phyloP scores from a whole-genome alignment of 2,113 vertebrate genomes.

The Actenoides hombroni region DNA sequence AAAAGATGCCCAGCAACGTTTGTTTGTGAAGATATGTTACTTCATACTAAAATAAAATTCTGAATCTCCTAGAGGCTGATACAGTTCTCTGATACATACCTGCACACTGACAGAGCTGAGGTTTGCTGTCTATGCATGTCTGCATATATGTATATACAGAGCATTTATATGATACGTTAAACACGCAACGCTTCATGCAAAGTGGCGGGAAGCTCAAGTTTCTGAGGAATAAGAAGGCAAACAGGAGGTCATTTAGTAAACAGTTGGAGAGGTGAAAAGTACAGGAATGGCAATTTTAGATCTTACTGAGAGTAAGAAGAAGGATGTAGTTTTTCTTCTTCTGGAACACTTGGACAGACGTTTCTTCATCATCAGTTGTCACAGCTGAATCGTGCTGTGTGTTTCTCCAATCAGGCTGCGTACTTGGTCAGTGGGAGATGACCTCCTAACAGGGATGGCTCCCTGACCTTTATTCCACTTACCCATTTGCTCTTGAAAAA shows the following conservation, averaged over 20 bases:
- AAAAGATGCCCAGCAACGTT: neutral
- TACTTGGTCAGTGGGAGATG: neutral
- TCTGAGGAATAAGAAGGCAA: neutral
- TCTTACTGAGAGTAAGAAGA: neutral
- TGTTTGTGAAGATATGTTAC: neutral
- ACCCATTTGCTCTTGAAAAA: neutral
- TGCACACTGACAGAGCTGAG: neutral
- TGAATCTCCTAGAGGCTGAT: neutral
- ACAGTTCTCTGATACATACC: neutral
- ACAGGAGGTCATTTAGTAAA: neutral
- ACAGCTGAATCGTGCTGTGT: neutral
- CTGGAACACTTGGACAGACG: neutral
- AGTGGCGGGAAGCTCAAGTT: neutral
- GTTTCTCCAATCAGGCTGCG: neutral
- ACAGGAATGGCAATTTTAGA: neutral
- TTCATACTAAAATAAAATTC: neutral
- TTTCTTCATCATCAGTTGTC: neutral
- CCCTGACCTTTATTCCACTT: neutral
- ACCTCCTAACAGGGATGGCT: neutral
- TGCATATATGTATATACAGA: neutral
- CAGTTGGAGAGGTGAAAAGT: neutral
- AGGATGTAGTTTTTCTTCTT: neutral
- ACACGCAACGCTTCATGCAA: neutral
- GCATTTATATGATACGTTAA: neutral
- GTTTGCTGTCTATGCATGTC: neutral